Evolutionary conservation across 2,888 invertebrate species (phyloP).

Genomic region (Sarcophaga carnaria): DNA sequence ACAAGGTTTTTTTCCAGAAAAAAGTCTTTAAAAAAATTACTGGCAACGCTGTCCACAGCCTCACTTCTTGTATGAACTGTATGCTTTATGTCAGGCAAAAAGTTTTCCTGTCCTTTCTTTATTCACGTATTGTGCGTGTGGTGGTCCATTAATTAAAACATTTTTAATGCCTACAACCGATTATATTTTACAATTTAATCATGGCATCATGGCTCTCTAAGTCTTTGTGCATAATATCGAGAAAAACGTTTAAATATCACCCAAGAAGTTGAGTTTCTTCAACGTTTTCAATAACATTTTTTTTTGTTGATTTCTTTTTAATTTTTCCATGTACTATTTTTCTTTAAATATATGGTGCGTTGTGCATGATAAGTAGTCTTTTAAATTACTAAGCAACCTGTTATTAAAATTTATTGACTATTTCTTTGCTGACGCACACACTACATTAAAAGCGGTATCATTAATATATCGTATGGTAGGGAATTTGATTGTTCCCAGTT

Average conservation of each 20-base stretch:
- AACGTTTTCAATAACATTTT: no score
- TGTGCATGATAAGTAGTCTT: not conserved
- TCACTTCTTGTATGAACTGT: no score
- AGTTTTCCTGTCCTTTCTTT: not conserved
- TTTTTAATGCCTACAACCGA: not conserved
- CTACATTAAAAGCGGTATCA: not conserved
- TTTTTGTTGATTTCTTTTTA: not conserved
- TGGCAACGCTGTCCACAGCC: no score
- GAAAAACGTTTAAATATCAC: not conserved
- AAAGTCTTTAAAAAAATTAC: no score
- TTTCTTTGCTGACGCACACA: not conserved
- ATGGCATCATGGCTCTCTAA: not conserved
- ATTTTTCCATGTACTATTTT: not conserved
- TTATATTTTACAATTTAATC: not conserved
- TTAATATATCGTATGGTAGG: not conserved
- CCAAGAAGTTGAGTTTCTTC: not conserved
- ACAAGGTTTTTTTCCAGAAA: no score
- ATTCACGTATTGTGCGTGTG: not conserved
- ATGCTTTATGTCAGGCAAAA: no score
- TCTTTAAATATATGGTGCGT: constrained; percentile 9
- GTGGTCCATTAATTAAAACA: constrained; percentile 11
- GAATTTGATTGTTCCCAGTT: not conserved
- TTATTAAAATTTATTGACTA: constrained; percentile 20
- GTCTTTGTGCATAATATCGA: not conserved
- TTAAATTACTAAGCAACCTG: constrained; percentile 34